Base-by-base conservation (phyloP, 2,113 vertebrate species). In the Anser cygnoides region DNA sequence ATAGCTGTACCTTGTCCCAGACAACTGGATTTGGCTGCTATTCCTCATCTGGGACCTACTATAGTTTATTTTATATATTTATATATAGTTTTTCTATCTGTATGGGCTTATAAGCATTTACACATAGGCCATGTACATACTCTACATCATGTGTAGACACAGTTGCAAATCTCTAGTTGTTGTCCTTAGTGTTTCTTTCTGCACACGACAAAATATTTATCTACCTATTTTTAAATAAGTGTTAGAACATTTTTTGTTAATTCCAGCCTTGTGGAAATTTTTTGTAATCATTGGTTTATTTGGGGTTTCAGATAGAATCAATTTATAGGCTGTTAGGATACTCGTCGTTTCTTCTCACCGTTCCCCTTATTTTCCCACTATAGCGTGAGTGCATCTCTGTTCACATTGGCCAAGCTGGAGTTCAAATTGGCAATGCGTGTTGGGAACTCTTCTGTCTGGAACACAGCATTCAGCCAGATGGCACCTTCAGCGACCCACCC, bases 381-480 rank as follows among this genome's bases (percentile, higher is more conserved):
- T 89, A 98, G 98, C 90, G 96, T 41, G 98, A 98, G 70, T 98
- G 98, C 91, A 98, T 98, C 86, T 98, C 97, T 2, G 61, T 98
- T 80, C 98, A 98, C 9, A 83, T 98, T 61, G 98, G 98, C 62
- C 98, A 98, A 86, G 98, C 98, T 0, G 98, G 98, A 63, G 98
- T 98, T 71, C 98, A 98, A 93, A 97, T 98, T 6, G 97, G 98
- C 78, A 98, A 97, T 9, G 97, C 97, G 3, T 98, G 98, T 92
- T 98, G 98, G 98, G 98, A 98, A 61, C 98, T 98, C 76, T 98
- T 98, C 92, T 98, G 98, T 37, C 76, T 98, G 86, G 98, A 98
- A 37, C 98, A 98, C 0, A 95, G 97, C 54, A 97, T 98, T 81
- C 97, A 97, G 78, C 97, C 98, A 2, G 96, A 98, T 20, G 98